phyloP scores from a whole-genome alignment of 2,888 invertebrate genomes.

The Tuberolachnus salignus region DNA sequence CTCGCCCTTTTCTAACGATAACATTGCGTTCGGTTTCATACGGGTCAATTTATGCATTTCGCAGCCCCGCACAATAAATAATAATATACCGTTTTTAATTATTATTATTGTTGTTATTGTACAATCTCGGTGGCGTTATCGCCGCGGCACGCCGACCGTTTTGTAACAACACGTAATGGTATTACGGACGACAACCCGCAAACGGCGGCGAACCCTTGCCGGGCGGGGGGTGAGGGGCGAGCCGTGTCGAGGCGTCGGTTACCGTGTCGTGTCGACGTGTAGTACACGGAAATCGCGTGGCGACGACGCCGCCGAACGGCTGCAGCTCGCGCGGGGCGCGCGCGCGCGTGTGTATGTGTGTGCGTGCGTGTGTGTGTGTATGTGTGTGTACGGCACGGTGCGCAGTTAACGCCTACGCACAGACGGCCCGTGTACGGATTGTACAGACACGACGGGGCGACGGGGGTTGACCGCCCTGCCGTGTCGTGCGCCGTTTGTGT shows the following conservation, averaged over 20 bases:
- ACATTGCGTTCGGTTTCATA: not conserved
- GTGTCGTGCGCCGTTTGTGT: constrained; percentile 44
- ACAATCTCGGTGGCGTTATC: constrained; percentile 46
- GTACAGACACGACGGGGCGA: not conserved
- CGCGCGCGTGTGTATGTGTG: no score
- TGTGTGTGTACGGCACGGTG: no score
- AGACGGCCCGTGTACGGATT: not conserved
- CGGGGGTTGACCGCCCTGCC: constrained; percentile 35
- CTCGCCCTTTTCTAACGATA: no score
- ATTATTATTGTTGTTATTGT: not conserved
- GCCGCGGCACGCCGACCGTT: constrained; percentile 36
- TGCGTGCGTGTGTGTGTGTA: no score
- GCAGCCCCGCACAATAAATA: no score
- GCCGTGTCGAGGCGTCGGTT: constrained; percentile 13
- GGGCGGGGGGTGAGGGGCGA: not conserved
- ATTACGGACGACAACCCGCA: constrained; percentile 24
- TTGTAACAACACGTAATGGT: constrained; percentile 27
- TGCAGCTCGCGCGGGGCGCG: constrained; percentile 24
- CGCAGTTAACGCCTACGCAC: constrained; percentile 53
- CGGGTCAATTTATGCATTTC: no score
- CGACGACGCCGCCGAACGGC: constrained; percentile 25
- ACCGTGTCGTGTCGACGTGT: constrained; percentile 55
- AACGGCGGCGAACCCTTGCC: constrained; percentile 13
- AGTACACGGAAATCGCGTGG: constrained; percentile 54
- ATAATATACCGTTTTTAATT: no score